Evolutionary conservation across 2,888 invertebrate species (phyloP).

Genomic region (Drosophila meridionalis): DNA sequence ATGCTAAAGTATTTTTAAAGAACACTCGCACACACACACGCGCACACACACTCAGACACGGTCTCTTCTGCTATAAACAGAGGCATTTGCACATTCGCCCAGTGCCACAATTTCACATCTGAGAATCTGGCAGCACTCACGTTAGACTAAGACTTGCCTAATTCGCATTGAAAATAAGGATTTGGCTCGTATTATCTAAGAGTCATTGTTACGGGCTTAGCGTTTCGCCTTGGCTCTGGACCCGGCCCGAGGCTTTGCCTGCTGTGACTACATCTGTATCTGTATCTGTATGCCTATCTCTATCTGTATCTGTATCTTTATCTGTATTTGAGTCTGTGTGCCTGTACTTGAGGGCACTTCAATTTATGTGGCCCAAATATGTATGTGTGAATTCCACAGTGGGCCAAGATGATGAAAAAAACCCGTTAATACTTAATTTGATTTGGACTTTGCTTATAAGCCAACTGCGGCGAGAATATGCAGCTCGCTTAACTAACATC

Average conservation of each 20-base stretch:
- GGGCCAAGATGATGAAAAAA: neutral
- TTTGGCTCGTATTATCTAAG: constrained; percentile 37
- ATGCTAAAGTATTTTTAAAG: constrained; percentile 26
- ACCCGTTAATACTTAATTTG: constrained; percentile 7
- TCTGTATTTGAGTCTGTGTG: constrained; percentile 1
- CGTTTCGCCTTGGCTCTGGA: constrained; percentile 17
- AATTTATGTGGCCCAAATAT: constrained; percentile 11
- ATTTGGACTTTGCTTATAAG: neutral
- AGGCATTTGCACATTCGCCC: constrained; percentile 39
- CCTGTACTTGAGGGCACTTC: constrained; percentile 5
- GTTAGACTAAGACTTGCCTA: constrained; percentile 37
- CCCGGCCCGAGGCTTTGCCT: neutral
- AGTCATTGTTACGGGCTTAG: constrained; percentile 32
- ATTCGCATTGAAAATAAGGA: constrained; percentile 58
- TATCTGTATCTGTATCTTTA: neutral
- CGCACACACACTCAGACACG: neutral
- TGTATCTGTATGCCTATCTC: neutral
- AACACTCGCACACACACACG: constrained; percentile 4
- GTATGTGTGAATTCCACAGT: neutral
- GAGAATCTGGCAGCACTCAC: constrained; percentile 27
- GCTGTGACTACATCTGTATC: neutral
- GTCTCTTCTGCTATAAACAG: constrained; percentile 1
- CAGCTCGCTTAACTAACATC: constrained; percentile 5
- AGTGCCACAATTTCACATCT: constrained; percentile 16
- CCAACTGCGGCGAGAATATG: neutral